phyloP scores from a whole-genome alignment of 2,113 vertebrate genomes.

The Galeopterus variegatus region DNA sequence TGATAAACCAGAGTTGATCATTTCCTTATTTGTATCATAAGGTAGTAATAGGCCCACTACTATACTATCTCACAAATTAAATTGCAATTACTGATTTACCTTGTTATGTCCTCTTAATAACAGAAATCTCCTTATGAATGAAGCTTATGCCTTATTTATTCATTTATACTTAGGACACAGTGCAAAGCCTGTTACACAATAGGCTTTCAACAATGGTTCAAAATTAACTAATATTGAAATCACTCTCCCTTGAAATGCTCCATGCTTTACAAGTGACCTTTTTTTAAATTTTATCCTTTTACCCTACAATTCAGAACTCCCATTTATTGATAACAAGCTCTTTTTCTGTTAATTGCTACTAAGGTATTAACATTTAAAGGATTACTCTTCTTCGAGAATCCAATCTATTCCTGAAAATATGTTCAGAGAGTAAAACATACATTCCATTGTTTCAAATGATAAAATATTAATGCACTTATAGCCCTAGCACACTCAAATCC shows the following conservation, averaged over 20 bases:
- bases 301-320: not conserved
- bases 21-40: not conserved
- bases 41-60: not conserved
- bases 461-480: not conserved
- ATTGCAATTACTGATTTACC: not conserved
- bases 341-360: not conserved
- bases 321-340: not conserved
- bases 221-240: constrained; percentile 30
- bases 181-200: not conserved
- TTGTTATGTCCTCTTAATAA: not conserved
- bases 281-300: not conserved
- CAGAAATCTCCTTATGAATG: not conserved
- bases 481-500: not conserved
- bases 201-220: not conserved
- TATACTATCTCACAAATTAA: not conserved
- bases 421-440: not conserved
- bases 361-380: not conserved
- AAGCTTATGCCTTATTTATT: not conserved
- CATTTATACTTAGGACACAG: not conserved
- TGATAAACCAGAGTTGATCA: not conserved
- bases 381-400: not conserved
- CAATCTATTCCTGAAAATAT: not conserved
- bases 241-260: not conserved
- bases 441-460: not conserved
- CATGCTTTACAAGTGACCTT: not conserved